A percentile compares a stretch with the other conserved stretches of the same genome.
These are phyloP conservation scores for Gisinianus flammeolus DNA, from an alignment of 2,888 invertebrate species.

Conservation along the genomic window DNA sequence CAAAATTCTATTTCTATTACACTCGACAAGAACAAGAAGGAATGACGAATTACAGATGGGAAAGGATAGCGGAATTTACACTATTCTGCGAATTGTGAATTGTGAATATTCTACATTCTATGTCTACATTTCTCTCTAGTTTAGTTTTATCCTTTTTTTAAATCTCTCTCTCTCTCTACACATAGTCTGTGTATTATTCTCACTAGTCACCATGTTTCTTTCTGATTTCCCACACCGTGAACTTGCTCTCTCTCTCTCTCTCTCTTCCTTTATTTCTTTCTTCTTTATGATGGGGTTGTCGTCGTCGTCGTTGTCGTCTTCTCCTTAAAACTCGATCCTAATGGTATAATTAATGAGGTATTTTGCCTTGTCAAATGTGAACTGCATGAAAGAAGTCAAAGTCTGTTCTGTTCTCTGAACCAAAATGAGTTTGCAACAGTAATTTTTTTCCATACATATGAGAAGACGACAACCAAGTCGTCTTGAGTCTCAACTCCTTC, in stretches of 20 bases:
- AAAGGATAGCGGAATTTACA: neutral
- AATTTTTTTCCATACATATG: neutral
- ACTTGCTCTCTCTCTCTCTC: slow-evolving; percentile 2
- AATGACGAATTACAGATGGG: neutral
- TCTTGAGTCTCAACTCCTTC: too few relatives aligned
- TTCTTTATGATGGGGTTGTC: neutral
- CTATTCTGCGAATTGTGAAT: neutral
- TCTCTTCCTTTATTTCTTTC: neutral
- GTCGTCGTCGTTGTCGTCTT: too few relatives aligned
- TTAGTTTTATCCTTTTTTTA: neutral
- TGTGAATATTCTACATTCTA: neutral
- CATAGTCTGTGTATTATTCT: neutral
- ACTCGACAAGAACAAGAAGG: too few relatives aligned
- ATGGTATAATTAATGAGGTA: neutral
- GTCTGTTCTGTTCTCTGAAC: neutral
- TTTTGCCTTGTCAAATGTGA: neutral
- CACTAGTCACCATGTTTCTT: neutral
- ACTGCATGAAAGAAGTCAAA: neutral
- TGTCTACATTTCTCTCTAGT: neutral
- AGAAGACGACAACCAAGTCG: too few relatives aligned
- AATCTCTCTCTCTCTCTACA: neutral
- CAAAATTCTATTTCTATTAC: too few relatives aligned
- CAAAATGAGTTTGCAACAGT: slow-evolving; percentile 7
- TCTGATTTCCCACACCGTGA: neutral
- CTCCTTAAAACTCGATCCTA: slow-evolving; percentile 8